phyloP scores from a whole-genome alignment of 2,113 vertebrate species.

The Sceloporus undulatus region DNA sequence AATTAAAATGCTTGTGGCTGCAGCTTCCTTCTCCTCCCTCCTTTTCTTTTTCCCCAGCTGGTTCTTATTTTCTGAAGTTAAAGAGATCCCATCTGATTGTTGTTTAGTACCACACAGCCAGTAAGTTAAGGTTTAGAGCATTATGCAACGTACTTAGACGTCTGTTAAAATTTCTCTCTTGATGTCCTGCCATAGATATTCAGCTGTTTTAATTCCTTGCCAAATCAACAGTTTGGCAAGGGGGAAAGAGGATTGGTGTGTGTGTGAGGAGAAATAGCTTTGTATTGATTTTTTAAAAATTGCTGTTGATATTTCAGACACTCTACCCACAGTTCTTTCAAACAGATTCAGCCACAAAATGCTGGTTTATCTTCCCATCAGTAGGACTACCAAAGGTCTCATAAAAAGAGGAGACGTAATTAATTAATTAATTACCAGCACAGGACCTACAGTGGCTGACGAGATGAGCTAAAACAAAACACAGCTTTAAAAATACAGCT shows the following conservation, averaged over 20 bases:
- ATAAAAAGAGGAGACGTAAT: conserved; percentile 31
- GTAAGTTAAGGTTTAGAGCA: conserved; percentile 55
- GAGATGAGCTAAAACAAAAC: no score
- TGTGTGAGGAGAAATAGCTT: conserved; percentile 11
- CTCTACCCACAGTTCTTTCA: conserved; percentile 67
- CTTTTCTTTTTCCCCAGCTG: conserved; percentile 61
- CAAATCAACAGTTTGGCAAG: conserved; percentile 66
- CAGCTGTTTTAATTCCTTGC: conserved; percentile 70
- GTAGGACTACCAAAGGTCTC: conserved; percentile 43
- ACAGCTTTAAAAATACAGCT: no score
- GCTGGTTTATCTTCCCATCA: no score
- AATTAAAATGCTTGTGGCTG: conserved; percentile 72
- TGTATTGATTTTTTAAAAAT: conserved; percentile 58
- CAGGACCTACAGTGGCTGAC: no score
- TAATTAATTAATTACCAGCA: no score
- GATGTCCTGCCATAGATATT: conserved; percentile 70
- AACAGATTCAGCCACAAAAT: conserved; percentile 51
- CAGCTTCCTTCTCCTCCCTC: conserved; percentile 55
- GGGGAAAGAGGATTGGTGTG: neutral
- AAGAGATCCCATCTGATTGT: conserved; percentile 67
- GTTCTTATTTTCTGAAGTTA: conserved; percentile 72
- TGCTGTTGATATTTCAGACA: conserved; percentile 63
- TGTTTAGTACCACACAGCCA: conserved; percentile 45
- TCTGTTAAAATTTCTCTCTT: conserved; percentile 48
- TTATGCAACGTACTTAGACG: conserved; percentile 66